phyloP scores from a whole-genome alignment of 2,113 vertebrate species.

The Sakesphorus luctuosus region DNA sequence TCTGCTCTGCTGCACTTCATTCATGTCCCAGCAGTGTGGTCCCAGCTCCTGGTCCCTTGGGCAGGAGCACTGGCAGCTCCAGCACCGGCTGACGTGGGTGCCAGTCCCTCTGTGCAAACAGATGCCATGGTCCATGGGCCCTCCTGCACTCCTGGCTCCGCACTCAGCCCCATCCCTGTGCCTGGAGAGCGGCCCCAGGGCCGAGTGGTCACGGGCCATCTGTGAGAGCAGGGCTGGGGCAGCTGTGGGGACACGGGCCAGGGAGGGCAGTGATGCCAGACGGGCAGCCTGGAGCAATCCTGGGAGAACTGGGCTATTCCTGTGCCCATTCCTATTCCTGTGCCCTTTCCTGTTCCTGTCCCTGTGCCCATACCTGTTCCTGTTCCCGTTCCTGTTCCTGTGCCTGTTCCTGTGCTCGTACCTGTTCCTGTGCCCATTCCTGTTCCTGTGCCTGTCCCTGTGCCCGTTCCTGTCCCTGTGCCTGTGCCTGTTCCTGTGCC shows the following conservation, averaged over 20 bases:
- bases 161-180: not conserved
- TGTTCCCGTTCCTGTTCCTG: too few relatives aligned
- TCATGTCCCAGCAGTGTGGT: rapidly evolving
- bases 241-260: rapidly evolving
- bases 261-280: not conserved
- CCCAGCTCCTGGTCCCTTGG: not conserved
- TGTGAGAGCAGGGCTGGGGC: not conserved
- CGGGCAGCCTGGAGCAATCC: not conserved
- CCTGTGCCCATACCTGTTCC: too few relatives aligned
- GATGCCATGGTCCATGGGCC: not conserved
- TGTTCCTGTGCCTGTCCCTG: too few relatives aligned
- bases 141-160: not conserved
- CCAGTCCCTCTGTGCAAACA: rapidly evolving
- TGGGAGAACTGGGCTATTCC: not conserved
- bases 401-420: too few relatives aligned
- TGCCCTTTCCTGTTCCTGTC: not conserved
- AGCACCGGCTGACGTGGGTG: not conserved
- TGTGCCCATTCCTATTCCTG: too few relatives aligned
- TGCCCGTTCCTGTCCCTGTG: too few relatives aligned
- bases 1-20: not conserved
- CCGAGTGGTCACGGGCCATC: not conserved
- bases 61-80: rapidly evolving
- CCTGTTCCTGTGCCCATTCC: too few relatives aligned
- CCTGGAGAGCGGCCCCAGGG: not conserved
- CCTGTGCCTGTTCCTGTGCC: too few relatives aligned